Base-by-base conservation (phyloP, 2,113 vertebrate genomes). In the Neodon shergylaensis region DNA sequence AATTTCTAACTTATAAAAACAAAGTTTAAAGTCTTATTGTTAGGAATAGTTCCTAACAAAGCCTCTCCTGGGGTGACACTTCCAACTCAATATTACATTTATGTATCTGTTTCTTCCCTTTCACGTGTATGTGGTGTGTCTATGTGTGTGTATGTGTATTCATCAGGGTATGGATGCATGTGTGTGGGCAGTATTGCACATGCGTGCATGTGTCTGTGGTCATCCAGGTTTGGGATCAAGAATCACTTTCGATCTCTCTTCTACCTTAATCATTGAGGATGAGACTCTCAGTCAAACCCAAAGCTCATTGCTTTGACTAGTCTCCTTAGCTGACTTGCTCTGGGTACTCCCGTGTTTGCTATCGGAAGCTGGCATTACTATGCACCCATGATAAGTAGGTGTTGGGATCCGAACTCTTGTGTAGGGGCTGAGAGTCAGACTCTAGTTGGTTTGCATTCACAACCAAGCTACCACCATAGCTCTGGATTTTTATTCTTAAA, bases 401-500 rank as follows among this genome's bases (percentile, higher is more conserved):
- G n/a, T 36, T 61, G n/a, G n/a, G 21, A 61, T 39, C 6, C 33
- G 14, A 24, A 82, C 78, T 82, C 52, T 58, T 54, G 36, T 58
- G 79, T n/a, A 28, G 12, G 22, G 4, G 58, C 22, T 61, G n/a
- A n/a, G 11, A 61, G 26, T 7, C 21, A 58, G 11, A 82, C 78
- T 81, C 52, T 58, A 3, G 21, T 58, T 1, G 36, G 33, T 58
- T 81, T 81, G 24, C 12, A 16, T 61, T 83, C 54, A 42, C 79
- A 39, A 42, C 24, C 9, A 61, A 61, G 79, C 54, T 42, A 61
- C n/a, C 54, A 39, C 79, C 54, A 2, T 7, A 39, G 54, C 33
- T 39, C 61, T 84, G 82, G 39, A 31, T 65, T 79, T 14, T 74
- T 95, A 39, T 76, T 94, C 95, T 89, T 49, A 94, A 93, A 31